Evolutionary conservation across 2,797 vertebrate genomes (phyloP).

Genomic region (Myripristis murdjan): DNA sequence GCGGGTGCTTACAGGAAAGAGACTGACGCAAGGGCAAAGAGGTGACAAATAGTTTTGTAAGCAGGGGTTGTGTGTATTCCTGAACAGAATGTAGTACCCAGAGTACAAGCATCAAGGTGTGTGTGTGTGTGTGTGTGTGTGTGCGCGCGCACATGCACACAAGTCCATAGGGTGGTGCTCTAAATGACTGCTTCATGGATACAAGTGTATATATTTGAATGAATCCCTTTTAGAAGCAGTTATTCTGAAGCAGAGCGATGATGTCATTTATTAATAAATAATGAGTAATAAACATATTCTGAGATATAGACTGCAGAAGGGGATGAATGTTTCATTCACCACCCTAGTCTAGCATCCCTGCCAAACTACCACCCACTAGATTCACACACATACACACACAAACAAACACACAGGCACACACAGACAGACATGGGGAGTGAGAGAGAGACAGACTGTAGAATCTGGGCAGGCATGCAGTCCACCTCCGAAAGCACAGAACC

Average conservation of each 20-base stretch:
- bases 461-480: conserved; percentile 73
- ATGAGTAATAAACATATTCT: conserved; percentile 75
- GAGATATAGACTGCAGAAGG: conserved; percentile 63
- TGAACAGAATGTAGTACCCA: conserved; percentile 43
- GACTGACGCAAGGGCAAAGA: conserved; percentile 75
- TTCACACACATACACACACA: conserved; percentile 55
- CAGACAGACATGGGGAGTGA: conserved; percentile 65
- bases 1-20: conserved; percentile 64
- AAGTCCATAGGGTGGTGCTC: conserved; percentile 46
- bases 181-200: conserved; percentile 48
- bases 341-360: conserved; percentile 70
- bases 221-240: conserved; percentile 48
- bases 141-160: conserved; percentile 27
- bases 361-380: conserved; percentile 74
- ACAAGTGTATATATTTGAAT: conserved; percentile 59
- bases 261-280: conserved; percentile 77
- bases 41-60: conserved; percentile 77
- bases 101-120: conserved; percentile 40
- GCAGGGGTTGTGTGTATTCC: conserved; percentile 62
- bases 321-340: conserved; percentile 75
- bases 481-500: conserved; percentile 79
- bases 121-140: conserved; percentile 32
- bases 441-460: conserved; percentile 73
- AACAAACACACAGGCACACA: conserved; percentile 51
- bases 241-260: conserved; percentile 56